Evolutionary conservation across 2,797 vertebrate species (phyloP).

Genomic region (Gallinago nigripennis): DNA sequence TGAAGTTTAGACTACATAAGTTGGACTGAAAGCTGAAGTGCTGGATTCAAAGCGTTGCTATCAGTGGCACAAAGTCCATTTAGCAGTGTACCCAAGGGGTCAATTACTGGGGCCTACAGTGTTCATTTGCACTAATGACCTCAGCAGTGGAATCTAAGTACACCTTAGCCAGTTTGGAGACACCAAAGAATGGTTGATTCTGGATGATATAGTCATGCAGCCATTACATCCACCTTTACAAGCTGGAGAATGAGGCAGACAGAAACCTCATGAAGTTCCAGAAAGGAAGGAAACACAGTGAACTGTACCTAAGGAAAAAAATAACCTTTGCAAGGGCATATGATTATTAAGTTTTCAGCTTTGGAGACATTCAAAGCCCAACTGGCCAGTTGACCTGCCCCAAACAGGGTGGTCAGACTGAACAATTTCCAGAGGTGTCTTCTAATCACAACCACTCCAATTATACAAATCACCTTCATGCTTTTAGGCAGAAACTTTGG

Average conservation of each 20-base stretch:
- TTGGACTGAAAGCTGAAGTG: background rate
- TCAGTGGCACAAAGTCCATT: background rate
- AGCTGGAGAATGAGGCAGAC: background rate
- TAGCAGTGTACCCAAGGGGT: background rate
- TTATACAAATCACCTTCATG: background rate
- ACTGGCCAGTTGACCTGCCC: accelerated
- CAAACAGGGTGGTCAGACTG: background rate
- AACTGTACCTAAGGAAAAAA: background rate
- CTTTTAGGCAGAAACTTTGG: background rate
- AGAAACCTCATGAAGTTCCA: background rate
- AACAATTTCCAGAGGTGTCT: background rate
- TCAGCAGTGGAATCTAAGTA: accelerated
- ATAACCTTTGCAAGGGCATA: background rate
- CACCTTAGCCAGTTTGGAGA: background rate
- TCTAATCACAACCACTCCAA: background rate
- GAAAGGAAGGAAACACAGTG: background rate
- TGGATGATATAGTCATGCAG: background rate
- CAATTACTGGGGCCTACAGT: background rate
- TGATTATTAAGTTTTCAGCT: accelerated
- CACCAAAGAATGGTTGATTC: accelerated
- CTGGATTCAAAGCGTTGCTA: background rate
- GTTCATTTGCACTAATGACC: background rate
- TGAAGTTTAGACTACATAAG: accelerated
- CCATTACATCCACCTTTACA: background rate
- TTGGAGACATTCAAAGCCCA: background rate